Conservation (phyloP, 2,888 invertebrate genomes). For the Himalopsyche tibetana region DNA sequence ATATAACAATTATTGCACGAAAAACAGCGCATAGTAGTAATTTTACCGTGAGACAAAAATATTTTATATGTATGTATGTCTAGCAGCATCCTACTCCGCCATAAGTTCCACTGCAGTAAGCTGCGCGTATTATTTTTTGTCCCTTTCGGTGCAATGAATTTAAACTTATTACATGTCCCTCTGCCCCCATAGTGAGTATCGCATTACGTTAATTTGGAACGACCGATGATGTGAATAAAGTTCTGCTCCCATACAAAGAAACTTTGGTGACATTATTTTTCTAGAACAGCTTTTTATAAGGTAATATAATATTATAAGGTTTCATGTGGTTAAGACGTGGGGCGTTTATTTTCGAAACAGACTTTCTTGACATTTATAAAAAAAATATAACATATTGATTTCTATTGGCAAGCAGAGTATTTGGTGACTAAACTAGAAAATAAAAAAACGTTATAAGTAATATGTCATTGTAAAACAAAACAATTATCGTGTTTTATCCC, state of each 20-base stretch:
- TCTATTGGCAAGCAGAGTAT: too few species aligned
- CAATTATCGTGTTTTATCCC: too few species aligned
- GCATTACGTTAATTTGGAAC: slow-evolving; percentile 54
- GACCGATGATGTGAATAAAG: slow-evolving; percentile 48
- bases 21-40: too few species aligned
- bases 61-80: neutral
- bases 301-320: slow-evolving; percentile 58
- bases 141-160: slow-evolving; percentile 44
- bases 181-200: slow-evolving; percentile 56
- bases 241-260: slow-evolving; percentile 50
- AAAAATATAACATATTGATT: neutral
- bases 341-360: slow-evolving; percentile 8
- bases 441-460: too few species aligned
- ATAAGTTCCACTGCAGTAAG: neutral
- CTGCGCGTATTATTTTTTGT: neutral
- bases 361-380: neutral
- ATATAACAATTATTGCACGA: too few species aligned
- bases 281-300: slow-evolving; percentile 50
- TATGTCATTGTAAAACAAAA: too few species aligned
- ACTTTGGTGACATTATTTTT: slow-evolving; percentile 59
- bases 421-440: too few species aligned
- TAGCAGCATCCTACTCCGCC: neutral
- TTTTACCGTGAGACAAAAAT: too few species aligned
- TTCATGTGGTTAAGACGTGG: slow-evolving; percentile 56
- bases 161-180: slow-evolving; percentile 58